A percentile compares a stretch with the other conserved stretches of the same genome.
These are phyloP conservation scores for Leptatherina wallacei DNA, from an alignment of 2,797 vertebrate species.

Conservation along the genomic window DNA sequence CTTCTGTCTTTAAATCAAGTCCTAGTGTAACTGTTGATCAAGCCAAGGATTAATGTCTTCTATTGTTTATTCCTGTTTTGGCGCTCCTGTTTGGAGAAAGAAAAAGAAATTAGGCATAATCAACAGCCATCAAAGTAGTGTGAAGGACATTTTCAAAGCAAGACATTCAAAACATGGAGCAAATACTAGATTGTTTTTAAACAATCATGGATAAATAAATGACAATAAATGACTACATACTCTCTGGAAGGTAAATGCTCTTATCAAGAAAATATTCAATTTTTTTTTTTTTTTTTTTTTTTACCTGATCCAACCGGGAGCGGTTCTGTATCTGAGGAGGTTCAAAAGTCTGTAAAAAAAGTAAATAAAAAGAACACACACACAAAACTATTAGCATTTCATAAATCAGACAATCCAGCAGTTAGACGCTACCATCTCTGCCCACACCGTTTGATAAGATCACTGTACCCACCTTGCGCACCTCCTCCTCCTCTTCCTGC, in stretches of 20 bases:
- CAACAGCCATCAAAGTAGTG: slow-evolving; percentile 6
- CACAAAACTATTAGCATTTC: slow-evolving; percentile 27
- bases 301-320: slow-evolving; percentile 83
- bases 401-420: neutral
- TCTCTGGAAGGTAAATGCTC: neutral
- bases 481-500: slow-evolving; percentile 96
- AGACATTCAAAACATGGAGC: neutral
- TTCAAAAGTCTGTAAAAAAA: slow-evolving; percentile 77
- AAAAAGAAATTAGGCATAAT: slow-evolving; percentile 21
- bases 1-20: slow-evolving; percentile 86
- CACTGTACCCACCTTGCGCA: slow-evolving; percentile 88
- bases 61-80: slow-evolving; percentile 95
- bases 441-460: neutral
- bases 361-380: slow-evolving; percentile 39
- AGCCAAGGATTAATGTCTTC: slow-evolving; percentile 85
- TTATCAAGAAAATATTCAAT: slow-evolving; percentile 1
- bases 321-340: slow-evolving; percentile 80
- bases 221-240: neutral
- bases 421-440: neutral
- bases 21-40: slow-evolving; percentile 85
- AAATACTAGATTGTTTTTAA: neutral
- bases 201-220: neutral
- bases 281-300: slow-evolving; percentile 28
- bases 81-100: slow-evolving; percentile 87
- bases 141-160: neutral